Base-by-base conservation (phyloP, 2,797 vertebrate genomes). In the Trachurus trachurus region DNA sequence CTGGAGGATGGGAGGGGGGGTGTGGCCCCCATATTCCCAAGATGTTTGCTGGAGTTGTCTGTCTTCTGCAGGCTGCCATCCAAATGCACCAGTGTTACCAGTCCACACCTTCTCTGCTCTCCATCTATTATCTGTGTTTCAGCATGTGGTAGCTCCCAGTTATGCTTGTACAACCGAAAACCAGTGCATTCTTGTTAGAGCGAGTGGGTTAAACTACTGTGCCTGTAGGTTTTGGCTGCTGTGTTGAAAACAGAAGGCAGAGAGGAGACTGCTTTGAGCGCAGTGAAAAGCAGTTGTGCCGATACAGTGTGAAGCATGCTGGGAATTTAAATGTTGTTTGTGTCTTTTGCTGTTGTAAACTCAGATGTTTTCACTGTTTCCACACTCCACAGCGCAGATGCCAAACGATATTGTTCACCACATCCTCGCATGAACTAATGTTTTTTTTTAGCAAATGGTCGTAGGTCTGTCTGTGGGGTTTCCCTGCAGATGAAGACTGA, bases 271-370 rank as follows among this genome's bases (percentile, higher is more conserved):
- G 79, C 75, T 86, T 71, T 66, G 71, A 74, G 78, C 5, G 15
- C 54, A 56, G 69, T 68, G 67, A 77, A 82, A 84, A 87, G 70
- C 81, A 77, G 74, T 80, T 71, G 75, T 84, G 65, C 49, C 29
- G 49, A 81, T 81, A 79, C 66, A 85, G 63, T 78, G 78, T 16
- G 81, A 74, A 74, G 77, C 82, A 89, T 88, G 87, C 70, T 85
- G 87, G 80, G 82, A 89, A 86, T 89, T 89, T 74, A 72, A 84
- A 91, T 88, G 73, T 80, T 84, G 62, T 65, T 68, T 78, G 54
- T 66, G 57, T 34, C 37, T 82, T 82, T 85, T 79, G 64, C 66
- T 71, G 83, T 88, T 87, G 74, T 76, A 72, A 78, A 73, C 78
- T 83, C 61, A 37, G 53, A 81, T 78, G 76, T 80, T 82, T 83